Evolutionary conservation across 2,888 invertebrate genomes (phyloP), one percentile per base, ranked within the genome.

Genomic region (Acrobasis consociella): DNA sequence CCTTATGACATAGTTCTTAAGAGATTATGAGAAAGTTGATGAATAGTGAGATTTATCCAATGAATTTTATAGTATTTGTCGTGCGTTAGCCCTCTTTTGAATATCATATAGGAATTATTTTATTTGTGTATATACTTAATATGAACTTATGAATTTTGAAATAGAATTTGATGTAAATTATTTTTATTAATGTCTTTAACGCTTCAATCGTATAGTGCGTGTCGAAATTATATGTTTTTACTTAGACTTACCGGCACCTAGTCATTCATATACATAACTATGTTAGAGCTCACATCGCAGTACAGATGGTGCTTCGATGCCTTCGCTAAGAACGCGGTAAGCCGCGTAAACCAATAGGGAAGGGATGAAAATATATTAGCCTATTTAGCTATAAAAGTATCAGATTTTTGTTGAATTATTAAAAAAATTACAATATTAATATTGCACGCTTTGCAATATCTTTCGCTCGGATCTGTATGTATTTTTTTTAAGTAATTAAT

Each of bases 211-310:
- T 7, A 22, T 17, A 46, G 15, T 39, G n/a, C 9, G 17, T 42
- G 56, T 56, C 11, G 22, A n/a, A 31, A 37, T 52, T 46, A 22
- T 17, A 56, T 56, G 42, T 1, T 55, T 56, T 42, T 11, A 31
- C 31, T 31, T 31, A 31, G 31, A 31, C 2, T 31, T 31, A 56
- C 56, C 56, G 63, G 62, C 66, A 63, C 58, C 69, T 69, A 69
- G 69, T 69, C 69, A 67, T 69, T 69, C 69, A 67, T 69, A 58
- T 59, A 63, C 49, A 38, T 16, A 55, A 46, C 46, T 46, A 42
- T 42, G 46, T n/a, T 13, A 7, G 46, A 46, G n/a, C 46, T 46
- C 1, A 31, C 31, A 31, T 31, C 31, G 31, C 31, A 31, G 31
- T 31, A 31, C 31, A 31, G 31, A 31, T 31, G 8, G 31, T 31